Conservation (phyloP, 2,797 vertebrate species). For the Halcyon chelicuti region DNA sequence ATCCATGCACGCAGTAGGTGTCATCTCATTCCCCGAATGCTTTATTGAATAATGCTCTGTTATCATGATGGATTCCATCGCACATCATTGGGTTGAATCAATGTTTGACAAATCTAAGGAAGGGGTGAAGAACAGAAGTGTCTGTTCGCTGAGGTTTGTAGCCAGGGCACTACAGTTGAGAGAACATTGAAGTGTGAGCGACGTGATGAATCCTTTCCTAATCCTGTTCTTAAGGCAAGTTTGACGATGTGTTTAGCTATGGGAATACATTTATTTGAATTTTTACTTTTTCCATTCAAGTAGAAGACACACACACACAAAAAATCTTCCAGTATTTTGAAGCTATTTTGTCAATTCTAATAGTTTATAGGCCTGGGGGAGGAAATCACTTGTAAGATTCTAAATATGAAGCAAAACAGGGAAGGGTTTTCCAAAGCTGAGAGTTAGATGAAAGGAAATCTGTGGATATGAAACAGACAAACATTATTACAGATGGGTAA, state of each 20-base stretch:
- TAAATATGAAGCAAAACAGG: background rate
- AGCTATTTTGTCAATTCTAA: background rate
- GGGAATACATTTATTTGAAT: background rate
- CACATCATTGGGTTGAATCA: background rate
- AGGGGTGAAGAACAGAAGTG: background rate
- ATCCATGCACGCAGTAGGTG: rapidly evolving
- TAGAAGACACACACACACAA: background rate
- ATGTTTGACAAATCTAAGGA: background rate
- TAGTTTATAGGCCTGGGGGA: background rate
- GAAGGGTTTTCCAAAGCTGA: background rate
- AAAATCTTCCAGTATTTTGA: background rate
- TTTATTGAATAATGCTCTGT: background rate
- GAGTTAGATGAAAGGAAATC: background rate
- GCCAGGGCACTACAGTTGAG: background rate
- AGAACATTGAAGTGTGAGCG: background rate
- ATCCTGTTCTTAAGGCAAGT: background rate
- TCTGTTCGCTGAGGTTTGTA: background rate
- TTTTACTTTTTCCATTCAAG: background rate
- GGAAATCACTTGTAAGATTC: background rate
- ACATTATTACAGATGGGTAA: background rate
- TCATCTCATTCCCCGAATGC: background rate
- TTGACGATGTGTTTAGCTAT: background rate
- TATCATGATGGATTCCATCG: background rate
- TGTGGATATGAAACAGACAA: background rate
- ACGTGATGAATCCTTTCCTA: background rate